These are phyloP conservation scores for Hirundichthys speculiger DNA, from an alignment of 2,113 vertebrate species.

Conservation along the genomic window DNA sequence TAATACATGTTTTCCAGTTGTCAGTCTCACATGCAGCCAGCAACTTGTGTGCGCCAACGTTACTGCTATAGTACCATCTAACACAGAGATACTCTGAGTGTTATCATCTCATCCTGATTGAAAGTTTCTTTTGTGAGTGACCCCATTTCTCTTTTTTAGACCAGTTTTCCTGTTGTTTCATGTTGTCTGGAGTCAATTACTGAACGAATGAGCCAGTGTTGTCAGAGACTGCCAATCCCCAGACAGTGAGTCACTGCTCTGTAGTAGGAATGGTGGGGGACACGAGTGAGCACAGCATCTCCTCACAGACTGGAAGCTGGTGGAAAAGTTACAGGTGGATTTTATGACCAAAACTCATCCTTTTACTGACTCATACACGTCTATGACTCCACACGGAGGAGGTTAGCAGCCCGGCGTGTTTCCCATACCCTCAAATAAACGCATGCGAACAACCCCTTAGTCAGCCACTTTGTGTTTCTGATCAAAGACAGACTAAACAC, in stretches of 20 bases:
- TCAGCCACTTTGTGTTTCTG: conserved; percentile 82
- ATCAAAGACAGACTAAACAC: conserved; percentile 88
- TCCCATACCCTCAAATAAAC: conserved; percentile 81
- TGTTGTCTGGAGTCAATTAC: conserved; percentile 79
- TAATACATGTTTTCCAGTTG: too few species aligned
- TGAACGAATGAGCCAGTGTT: conserved; percentile 40
- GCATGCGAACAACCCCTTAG: conserved; percentile 84
- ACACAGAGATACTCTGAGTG: neutral
- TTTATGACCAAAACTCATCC: conserved; percentile 43
- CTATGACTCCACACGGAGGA: conserved; percentile 75
- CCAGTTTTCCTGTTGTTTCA: conserved; percentile 68
- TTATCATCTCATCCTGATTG: conserved; percentile 39
- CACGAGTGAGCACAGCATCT: conserved; percentile 40
- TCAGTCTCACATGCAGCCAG: too few species aligned
- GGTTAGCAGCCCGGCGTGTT: conserved; percentile 77
- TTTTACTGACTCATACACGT: conserved; percentile 46
- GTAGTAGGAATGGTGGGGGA: conserved; percentile 44
- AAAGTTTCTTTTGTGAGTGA: conserved; percentile 64
- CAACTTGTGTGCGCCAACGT: too few species aligned
- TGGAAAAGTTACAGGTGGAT: conserved; percentile 71
- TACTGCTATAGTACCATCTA: too few species aligned
- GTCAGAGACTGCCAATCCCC: conserved; percentile 67
- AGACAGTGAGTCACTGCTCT: conserved; percentile 80
- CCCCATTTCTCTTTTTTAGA: conserved; percentile 24
- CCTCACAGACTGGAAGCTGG: conserved; percentile 26